Conservation (phyloP, 2,113 vertebrate genomes). For the Nestor notabilis region DNA sequence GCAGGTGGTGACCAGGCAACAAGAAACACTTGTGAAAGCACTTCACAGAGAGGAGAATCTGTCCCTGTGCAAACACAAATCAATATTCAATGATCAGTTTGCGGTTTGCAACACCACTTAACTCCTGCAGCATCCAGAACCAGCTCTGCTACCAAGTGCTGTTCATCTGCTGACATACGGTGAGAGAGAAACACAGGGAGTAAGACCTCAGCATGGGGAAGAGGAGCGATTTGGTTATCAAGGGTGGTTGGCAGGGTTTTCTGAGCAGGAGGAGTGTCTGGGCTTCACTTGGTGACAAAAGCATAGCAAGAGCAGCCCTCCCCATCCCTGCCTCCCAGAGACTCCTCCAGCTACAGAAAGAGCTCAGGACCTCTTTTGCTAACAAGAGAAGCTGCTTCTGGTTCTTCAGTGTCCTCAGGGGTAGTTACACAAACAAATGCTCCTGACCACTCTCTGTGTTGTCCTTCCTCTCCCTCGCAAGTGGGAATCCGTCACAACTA, state of each 20-base stretch:
- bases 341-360: background rate
- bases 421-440: background rate
- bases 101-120: background rate
- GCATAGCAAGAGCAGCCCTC: background rate
- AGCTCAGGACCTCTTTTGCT: background rate
- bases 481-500: background rate
- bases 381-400: background rate
- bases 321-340: background rate
- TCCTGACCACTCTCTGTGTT: fast-evolving
- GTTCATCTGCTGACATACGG: background rate
- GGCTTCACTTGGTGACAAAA: background rate
- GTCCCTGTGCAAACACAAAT: background rate
- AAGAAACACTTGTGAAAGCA: background rate
- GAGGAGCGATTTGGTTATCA: background rate
- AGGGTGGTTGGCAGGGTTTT: background rate
- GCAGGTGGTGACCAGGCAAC: background rate
- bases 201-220: background rate
- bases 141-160: background rate
- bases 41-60: no score
- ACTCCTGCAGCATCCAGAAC: background rate
- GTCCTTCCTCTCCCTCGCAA: background rate
- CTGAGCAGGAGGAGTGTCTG: background rate
- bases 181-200: background rate
- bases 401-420: background rate
- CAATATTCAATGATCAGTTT: fast-evolving